Evolutionary conservation across 2,797 vertebrate species (phyloP).

Genomic region (Lithobates pipiens): DNA sequence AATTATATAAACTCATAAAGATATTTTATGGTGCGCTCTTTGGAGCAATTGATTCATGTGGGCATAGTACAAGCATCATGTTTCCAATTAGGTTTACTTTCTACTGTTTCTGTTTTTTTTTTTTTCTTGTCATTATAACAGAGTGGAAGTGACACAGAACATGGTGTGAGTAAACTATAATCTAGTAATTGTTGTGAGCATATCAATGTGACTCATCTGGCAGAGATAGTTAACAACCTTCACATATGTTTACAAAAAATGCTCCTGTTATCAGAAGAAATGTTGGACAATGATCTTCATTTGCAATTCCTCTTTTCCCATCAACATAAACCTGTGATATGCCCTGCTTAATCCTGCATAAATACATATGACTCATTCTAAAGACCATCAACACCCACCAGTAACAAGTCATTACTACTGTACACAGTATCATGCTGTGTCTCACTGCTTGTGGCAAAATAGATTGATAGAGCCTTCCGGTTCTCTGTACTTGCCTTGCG

Average conservation of each 20-base stretch:
- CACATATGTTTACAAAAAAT: conserved; percentile 39
- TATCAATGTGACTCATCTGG: conserved; percentile 33
- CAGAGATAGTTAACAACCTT: conserved; percentile 41
- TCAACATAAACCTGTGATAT: conserved; percentile 41
- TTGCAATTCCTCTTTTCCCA: conserved; percentile 47
- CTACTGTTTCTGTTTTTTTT: background rate
- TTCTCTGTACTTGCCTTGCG: conserved; percentile 24
- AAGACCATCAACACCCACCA: conserved; percentile 52
- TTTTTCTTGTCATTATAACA: conserved; percentile 13
- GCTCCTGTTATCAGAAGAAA: conserved; percentile 38
- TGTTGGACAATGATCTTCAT: conserved; percentile 50
- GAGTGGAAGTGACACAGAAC: conserved; percentile 24
- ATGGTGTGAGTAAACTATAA: conserved; percentile 25
- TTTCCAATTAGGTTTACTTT: conserved; percentile 22
- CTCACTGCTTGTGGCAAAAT: conserved; percentile 51
- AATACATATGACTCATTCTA: conserved; percentile 45
- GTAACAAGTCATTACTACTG: conserved; percentile 53
- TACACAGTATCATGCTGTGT: conserved; percentile 56
- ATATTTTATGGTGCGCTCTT: background rate
- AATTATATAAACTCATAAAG: no score
- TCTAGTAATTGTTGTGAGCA: conserved; percentile 6
- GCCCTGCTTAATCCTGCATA: conserved; percentile 34
- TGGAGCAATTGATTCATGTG: background rate
- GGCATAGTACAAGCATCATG: background rate
- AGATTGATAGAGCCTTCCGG: conserved; percentile 42